phyloP scores from a whole-genome alignment of 2,797 vertebrate genomes.

The Moxostoma hubbsi region DNA sequence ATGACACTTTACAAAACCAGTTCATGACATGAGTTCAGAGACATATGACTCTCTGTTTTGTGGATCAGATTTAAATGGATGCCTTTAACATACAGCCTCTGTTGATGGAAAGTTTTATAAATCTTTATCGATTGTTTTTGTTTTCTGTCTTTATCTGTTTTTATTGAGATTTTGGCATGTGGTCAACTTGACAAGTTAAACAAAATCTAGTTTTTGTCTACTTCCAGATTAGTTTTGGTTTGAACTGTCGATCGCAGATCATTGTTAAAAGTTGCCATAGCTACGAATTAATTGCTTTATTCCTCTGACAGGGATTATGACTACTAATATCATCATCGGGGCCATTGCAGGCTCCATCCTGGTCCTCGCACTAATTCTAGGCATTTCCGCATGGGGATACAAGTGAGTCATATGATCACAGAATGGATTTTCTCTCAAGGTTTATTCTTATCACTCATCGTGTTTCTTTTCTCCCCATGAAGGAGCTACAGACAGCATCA shows the following conservation, averaged over 20 bases:
- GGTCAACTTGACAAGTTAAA: slow-evolving; percentile 1
- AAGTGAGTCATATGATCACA: slow-evolving; percentile 69
- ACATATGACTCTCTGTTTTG: slow-evolving; percentile 6
- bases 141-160: slow-evolving; percentile 1
- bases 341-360: slow-evolving; percentile 93
- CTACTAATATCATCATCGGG: slow-evolving; percentile 96
- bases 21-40: background rate
- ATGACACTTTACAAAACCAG: background rate
- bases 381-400: slow-evolving; percentile 94
- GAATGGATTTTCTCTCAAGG: background rate
- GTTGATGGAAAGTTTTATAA: background rate
- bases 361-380: slow-evolving; percentile 91
- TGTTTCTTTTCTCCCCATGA: slow-evolving; percentile 41
- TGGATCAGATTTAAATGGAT: slow-evolving; percentile 6
- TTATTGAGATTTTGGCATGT: background rate
- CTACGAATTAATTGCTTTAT: slow-evolving; percentile 29
- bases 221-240: slow-evolving; percentile 49
- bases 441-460: background rate
- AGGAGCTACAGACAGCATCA: slow-evolving; percentile 80
- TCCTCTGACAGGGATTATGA: slow-evolving; percentile 85
- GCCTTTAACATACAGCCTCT: background rate
- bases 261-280: background rate
- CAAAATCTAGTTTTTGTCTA: background rate
- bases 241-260: slow-evolving; percentile 65
- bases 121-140: slow-evolving; percentile 6